phyloP scores from a whole-genome alignment of 2,797 vertebrate genomes.

The Thunnus albacares region DNA sequence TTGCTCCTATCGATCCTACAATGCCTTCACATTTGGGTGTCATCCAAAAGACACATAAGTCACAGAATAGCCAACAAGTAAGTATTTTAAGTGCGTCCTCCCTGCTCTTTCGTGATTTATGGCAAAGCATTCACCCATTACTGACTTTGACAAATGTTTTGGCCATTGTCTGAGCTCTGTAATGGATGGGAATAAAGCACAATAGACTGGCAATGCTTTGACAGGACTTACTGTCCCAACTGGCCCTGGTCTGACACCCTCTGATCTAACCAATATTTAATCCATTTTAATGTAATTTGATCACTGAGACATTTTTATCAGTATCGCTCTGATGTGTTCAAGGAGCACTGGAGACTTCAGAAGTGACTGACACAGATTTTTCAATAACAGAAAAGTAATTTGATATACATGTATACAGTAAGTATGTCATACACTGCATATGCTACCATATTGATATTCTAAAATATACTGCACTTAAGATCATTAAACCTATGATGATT shows the following conservation, averaged over 20 bases:
- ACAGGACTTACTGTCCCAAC: not conserved
- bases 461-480: not conserved
- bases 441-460: not conserved
- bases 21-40: not conserved
- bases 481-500: not conserved
- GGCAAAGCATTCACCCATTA: constrained; percentile 2
- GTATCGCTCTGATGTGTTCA: not conserved
- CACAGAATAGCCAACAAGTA: constrained; percentile 6
- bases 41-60: constrained; percentile 15
- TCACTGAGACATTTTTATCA: not conserved
- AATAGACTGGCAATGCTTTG: not conserved
- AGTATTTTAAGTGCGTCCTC: not conserved
- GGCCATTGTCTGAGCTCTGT: constrained; percentile 4
- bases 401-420: not conserved
- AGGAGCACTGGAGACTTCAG: not conserved
- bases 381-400: not conserved
- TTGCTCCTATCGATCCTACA: not conserved
- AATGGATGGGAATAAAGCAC: constrained; percentile 12
- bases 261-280: not conserved
- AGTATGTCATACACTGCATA: not conserved
- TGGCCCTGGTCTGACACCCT: not conserved
- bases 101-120: constrained; percentile 22
- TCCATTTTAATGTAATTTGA: not conserved
- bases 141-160: constrained; percentile 31
- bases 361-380: not conserved